Conservation (phyloP, 2,888 invertebrate species). For the Drosophila paracracens region DNA sequence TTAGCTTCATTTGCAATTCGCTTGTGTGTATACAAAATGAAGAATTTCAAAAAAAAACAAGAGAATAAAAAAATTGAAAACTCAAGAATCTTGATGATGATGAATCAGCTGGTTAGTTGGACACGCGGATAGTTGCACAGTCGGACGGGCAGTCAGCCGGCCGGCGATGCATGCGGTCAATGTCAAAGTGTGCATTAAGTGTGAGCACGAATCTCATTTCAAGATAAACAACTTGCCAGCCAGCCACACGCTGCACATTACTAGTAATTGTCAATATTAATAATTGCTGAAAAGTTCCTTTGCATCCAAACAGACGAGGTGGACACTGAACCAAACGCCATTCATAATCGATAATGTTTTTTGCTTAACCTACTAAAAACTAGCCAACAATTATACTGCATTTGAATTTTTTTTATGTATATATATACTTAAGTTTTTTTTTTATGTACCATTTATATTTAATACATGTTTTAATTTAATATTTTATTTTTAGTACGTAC, state of each 20-base stretch:
- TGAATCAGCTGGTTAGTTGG: slow-evolving; percentile 55
- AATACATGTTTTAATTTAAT: background rate
- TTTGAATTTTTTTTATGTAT: background rate
- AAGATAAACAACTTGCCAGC: slow-evolving; percentile 79
- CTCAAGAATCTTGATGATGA: slow-evolving; percentile 58
- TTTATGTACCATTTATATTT: background rate
- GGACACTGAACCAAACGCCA: slow-evolving; percentile 22
- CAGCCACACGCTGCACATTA: slow-evolving; percentile 61
- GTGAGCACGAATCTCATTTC: slow-evolving; percentile 75
- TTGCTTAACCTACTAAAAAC: background rate
- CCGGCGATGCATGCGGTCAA: slow-evolving; percentile 70
- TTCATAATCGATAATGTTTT: background rate
- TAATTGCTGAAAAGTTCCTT: slow-evolving; percentile 62
- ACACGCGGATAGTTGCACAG: background rate
- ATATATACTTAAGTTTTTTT: background rate
- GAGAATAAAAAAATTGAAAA: background rate
- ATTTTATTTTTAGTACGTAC: background rate
- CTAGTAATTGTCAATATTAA: slow-evolving; percentile 66
- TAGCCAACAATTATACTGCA: background rate
- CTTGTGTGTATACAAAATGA: slow-evolving; percentile 36
- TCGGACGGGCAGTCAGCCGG: slow-evolving; percentile 46
- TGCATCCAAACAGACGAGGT: slow-evolving; percentile 13
- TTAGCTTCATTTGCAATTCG: slow-evolving; percentile 76
- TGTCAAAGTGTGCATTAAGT: slow-evolving; percentile 58
- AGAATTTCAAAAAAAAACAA: background rate